Conservation (phyloP, 2,113 vertebrate genomes). For the Lethenteron reissneri region DNA sequence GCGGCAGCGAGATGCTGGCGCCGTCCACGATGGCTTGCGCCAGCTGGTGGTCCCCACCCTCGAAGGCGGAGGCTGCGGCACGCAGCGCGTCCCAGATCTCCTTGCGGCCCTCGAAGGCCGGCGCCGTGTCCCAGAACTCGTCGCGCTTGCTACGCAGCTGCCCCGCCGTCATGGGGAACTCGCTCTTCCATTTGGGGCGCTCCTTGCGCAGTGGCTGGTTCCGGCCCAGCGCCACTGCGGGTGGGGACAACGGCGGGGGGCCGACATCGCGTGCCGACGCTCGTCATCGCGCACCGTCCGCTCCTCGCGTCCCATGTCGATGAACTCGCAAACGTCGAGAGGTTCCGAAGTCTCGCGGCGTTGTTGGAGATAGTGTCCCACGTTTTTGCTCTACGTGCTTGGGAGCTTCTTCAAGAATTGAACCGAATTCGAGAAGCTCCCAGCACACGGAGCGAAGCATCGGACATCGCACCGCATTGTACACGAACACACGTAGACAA, state of each 20-base stretch:
- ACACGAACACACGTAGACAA: no score
- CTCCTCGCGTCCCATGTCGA: no score
- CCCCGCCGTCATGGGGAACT: slow-evolving; percentile 79
- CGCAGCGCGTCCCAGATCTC: slow-evolving; percentile 95
- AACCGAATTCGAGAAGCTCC: no score
- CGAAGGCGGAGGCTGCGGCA: slow-evolving; percentile 58
- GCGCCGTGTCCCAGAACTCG: slow-evolving; percentile 90
- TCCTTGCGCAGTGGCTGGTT: slow-evolving; percentile 85
- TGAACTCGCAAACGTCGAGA: no score
- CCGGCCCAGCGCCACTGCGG: slow-evolving; percentile 24
- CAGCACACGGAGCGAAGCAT: no score
- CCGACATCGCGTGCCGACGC: no score
- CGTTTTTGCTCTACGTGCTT: no score
- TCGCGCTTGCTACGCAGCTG: slow-evolving; percentile 80
- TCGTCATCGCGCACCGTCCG: no score
- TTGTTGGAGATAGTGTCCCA: no score
- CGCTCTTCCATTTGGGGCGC: slow-evolving; percentile 76
- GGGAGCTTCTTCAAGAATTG: no score
- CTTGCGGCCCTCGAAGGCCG: slow-evolving; percentile 75
- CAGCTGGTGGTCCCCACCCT: slow-evolving; percentile 65
- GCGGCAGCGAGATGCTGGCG: slow-evolving; percentile 76
- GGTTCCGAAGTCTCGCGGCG: no score
- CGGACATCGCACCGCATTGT: no score
- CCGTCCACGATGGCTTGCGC: slow-evolving; percentile 90
- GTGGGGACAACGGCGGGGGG: neutral